Base-by-base conservation (phyloP, 2,888 invertebrate genomes). In the Catocala fraxini region DNA sequence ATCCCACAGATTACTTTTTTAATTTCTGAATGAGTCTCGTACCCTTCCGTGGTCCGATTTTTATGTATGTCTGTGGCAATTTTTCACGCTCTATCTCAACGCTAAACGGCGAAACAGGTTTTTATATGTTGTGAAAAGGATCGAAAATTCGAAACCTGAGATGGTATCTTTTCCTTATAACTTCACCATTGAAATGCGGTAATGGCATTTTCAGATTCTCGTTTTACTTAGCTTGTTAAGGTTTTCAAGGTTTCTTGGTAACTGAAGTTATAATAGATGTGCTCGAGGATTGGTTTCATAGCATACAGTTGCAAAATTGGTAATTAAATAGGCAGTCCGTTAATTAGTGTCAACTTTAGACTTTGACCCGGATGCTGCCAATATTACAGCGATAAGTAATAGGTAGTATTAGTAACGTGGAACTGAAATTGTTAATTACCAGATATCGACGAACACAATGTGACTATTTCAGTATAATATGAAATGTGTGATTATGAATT, bases 151-250 rank as follows among this genome's bases (percentile, higher is more conserved):
- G 46, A 60, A 72, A 66, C 59, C 49, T 62, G 63, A 69, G 69
- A 75, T 68, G 59, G 57, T 60, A 61, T 65, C 59, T 64, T 53
- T 53, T 52, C 46, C 56, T 59, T 69, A 55, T 68, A 63, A 65
- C 59, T 61, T 68, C 61, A 45, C 55, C 52, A 39, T 65, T 71
- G 59, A 68, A 59, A 54, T 48, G 54, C 59, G 33, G 57, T 64
- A 71, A 75, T 71, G 59, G 65, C 51, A 56, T 63, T 55, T 68
- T 71, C 58, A 49, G 48, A 64, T 64, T 63, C 55, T 48, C 55
- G 48, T 71, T 70, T 59, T 67, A 53, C 39, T 15, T 56, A 47
- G 13, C 56, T 13, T 41, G 41, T 41, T 47, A 60, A 62, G 47
- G 47, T 53, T 56, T 73, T 51, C 39, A 61, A 59, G 59, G 56